phyloP scores from a whole-genome alignment of 2,888 invertebrate species.

The Calameuta idolon region DNA sequence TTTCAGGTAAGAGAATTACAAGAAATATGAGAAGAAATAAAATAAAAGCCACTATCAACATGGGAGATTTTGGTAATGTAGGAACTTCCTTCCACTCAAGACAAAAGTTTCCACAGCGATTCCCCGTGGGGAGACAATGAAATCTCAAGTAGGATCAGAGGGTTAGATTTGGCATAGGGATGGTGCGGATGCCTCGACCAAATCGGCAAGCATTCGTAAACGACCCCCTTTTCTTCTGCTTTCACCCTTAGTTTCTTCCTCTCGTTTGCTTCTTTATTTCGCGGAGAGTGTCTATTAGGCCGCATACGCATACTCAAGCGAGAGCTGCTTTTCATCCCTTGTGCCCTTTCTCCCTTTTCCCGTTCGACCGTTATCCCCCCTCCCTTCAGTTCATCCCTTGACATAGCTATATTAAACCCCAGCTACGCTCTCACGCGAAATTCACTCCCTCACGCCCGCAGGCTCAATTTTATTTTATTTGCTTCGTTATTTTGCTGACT shows the following conservation, averaged over 20 bases:
- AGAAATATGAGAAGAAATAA: background rate
- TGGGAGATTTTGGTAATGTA: background rate
- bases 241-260: constrained; percentile 8
- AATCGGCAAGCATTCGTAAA: constrained; percentile 25
- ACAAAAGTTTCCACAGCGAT: constrained; percentile 13
- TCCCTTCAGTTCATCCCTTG: constrained; percentile 43
- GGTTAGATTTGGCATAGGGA: constrained; percentile 34
- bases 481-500: background rate
- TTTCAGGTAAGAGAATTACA: constrained; percentile 41
- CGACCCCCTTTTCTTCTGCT: constrained; percentile 28
- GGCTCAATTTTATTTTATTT: constrained; percentile 5
- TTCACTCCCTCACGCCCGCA: background rate
- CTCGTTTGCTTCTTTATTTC: constrained; percentile 34
- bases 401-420: constrained; percentile 23
- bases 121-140: constrained; percentile 39
- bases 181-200: constrained; percentile 29
- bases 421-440: background rate
- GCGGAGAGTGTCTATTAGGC: constrained; percentile 35
- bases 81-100: background rate
- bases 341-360: constrained; percentile 23
- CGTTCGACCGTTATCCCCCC: constrained; percentile 31
- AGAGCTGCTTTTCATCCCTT: constrained; percentile 36
- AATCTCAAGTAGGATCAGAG: constrained; percentile 44
- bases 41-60: background rate
- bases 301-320: constrained; percentile 30